phyloP scores from a whole-genome alignment of 2,113 vertebrate genomes.

The Sturnira hondurensis region DNA sequence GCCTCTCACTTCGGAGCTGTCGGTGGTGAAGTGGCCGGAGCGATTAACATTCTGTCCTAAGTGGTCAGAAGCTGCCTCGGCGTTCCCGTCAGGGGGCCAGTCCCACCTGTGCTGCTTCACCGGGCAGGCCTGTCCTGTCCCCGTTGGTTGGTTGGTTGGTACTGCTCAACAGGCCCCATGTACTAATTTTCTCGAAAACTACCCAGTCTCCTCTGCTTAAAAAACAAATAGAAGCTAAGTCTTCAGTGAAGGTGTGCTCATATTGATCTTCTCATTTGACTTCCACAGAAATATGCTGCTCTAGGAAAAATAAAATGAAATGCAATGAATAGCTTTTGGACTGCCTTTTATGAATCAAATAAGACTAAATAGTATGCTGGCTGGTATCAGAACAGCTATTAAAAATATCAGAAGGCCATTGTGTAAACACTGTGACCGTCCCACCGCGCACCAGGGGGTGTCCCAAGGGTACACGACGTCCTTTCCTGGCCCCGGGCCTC shows the following conservation, averaged over 20 bases:
- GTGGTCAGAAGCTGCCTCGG: slow-evolving; percentile 79
- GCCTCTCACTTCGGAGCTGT: slow-evolving; percentile 86
- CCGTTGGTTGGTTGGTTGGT: slow-evolving; percentile 72
- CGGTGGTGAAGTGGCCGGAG: slow-evolving; percentile 85
- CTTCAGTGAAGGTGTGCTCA: background rate
- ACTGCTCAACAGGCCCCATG: background rate
- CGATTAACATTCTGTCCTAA: slow-evolving; percentile 91
- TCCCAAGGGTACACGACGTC: background rate
- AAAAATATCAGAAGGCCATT: background rate
- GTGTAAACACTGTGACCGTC: background rate
- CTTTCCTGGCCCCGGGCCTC: background rate
- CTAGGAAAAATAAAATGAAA: background rate
- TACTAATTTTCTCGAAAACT: slow-evolving; percentile 2
- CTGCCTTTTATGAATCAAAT: background rate
- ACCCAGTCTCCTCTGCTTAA: background rate
- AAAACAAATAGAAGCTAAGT: background rate
- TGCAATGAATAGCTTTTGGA: background rate
- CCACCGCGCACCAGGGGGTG: background rate
- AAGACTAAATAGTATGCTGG: background rate
- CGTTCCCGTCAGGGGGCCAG: slow-evolving; percentile 77
- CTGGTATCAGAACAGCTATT: background rate
- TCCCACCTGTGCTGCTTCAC: slow-evolving; percentile 76
- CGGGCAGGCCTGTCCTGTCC: slow-evolving; percentile 72
- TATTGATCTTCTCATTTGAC: background rate
- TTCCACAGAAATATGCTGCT: background rate